Base-by-base conservation (phyloP, 2,113 vertebrate species). In the Pygoscelis antarcticus region DNA sequence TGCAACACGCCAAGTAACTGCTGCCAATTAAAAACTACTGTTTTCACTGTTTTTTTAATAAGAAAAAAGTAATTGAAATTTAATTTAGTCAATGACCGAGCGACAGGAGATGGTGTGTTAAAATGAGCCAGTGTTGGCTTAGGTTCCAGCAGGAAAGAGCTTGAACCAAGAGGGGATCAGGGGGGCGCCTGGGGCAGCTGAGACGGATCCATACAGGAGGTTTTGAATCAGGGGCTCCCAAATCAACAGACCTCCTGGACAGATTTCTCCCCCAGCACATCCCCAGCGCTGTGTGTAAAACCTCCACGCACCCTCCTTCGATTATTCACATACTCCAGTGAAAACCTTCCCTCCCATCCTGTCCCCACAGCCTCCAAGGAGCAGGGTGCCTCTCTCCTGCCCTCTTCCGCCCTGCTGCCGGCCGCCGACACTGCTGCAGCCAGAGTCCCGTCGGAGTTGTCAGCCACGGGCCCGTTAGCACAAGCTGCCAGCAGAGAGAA, bases 41-140 rank as follows among this genome's bases (percentile, higher is more conserved):
- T 76, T 87, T 58, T 90, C 76, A 30, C 46, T 77, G 21, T 0
- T 12, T 89, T 95, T 90, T 96, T 66, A 61, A 70, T 74, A 84
- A 54, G 61, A 71, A 93, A 93, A 95, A 89, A 84, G 81, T 90
- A 93, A 97, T 58, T 89, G 58, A 94, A 94, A 95, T 95, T 97
- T 94, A 94, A 95, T 97, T 90, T 95, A 93, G 69, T 91, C 90
- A 89, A 85, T 86, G 87, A 93, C 75, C 4, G 2, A 94, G 81
- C 0, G 1, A 83, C 80, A 83, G 46, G 17, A 64, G 51, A 96
- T 60, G 57, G 76, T n/a, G 68, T 68, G n/a, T 81, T 87, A 96
- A 90, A 94, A 96, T 66, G n/a, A 96, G 77, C 52, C 9, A 19
- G 47, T 0, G 0, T 36, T 90, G 66, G 74, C 83, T 84, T 52